Evolutionary conservation across 2,113 vertebrate species (phyloP).

Genomic region (Leptodactylus fuscus): DNA sequence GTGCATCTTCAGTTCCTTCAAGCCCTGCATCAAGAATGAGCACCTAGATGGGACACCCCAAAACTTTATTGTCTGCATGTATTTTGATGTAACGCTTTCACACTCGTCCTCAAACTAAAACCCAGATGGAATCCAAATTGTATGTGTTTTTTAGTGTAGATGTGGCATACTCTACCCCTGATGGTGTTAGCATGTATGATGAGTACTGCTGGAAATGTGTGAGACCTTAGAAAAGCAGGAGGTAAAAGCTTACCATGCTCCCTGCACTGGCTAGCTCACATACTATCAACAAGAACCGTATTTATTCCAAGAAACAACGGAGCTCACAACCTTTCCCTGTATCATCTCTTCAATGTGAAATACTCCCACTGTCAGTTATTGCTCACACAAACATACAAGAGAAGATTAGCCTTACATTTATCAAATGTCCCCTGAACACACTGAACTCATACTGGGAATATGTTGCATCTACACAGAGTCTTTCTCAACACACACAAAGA

Average conservation of each 20-base stretch:
- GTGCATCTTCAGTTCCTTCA: constrained; percentile 6
- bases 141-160: neutral
- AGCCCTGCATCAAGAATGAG: constrained; percentile 23
- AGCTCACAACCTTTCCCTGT: neutral
- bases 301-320: neutral
- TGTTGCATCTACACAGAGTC: neutral
- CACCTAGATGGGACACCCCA: constrained; percentile 33
- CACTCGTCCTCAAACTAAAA: neutral
- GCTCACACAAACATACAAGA: neutral
- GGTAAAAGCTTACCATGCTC: neutral
- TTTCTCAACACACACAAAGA: neutral
- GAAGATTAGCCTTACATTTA: neutral
- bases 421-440: neutral
- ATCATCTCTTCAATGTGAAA: neutral
- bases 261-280: neutral
- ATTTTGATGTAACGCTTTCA: neutral
- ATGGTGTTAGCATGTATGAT: neutral
- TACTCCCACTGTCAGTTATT: neutral
- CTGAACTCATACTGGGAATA: neutral
- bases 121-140: neutral
- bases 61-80: neutral
- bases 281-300: neutral
- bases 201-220: neutral
- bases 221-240: neutral
- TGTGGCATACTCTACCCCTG: neutral